Percentiles rank a stretch among this genome's conserved stretches.
Conservation (phyloP, 2,888 invertebrate genomes). For the Trichopria drosophilae region DNA sequence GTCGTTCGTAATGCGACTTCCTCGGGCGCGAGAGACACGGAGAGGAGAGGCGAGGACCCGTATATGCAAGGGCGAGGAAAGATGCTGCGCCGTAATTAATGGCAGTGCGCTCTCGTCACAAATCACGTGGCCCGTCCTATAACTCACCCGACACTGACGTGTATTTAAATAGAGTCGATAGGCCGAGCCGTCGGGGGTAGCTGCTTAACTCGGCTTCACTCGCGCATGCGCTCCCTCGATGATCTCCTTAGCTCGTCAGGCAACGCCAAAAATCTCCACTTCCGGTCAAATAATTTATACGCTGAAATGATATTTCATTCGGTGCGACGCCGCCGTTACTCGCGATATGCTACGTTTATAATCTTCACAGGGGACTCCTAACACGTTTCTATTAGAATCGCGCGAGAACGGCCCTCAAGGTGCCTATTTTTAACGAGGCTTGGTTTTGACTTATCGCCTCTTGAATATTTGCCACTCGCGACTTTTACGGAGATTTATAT, state of each 20-base stretch:
- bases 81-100: constrained; percentile 55
- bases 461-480: too few relatives aligned
- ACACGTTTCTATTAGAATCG: constrained; percentile 26
- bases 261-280: constrained; percentile 26
- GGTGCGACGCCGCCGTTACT: neutral
- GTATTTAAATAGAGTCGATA: constrained; percentile 55
- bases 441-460: too few relatives aligned
- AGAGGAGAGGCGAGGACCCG: too few relatives aligned
- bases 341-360: constrained; percentile 25
- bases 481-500: too few relatives aligned
- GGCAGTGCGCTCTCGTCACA: constrained; percentile 52
- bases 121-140: constrained; percentile 53
- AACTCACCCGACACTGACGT: constrained; percentile 50
- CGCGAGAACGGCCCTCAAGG: constrained; percentile 2
- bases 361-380: constrained; percentile 7
- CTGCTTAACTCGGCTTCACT: constrained; percentile 18
- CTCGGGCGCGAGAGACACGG: too few relatives aligned
- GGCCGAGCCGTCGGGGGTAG: constrained; percentile 33
- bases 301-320: constrained; percentile 31
- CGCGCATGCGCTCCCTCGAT: constrained; percentile 1
- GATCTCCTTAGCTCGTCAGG: too few relatives aligned
- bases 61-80: constrained; percentile 55
- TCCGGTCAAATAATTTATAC: constrained; percentile 30
- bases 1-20: too few relatives aligned
- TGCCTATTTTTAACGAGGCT: too few relatives aligned